A percentile compares a stretch with the other conserved stretches of the same genome.
These are phyloP conservation scores for Poecilia velifera DNA, from an alignment of 2,797 vertebrate genomes.

Conservation along the genomic window DNA sequence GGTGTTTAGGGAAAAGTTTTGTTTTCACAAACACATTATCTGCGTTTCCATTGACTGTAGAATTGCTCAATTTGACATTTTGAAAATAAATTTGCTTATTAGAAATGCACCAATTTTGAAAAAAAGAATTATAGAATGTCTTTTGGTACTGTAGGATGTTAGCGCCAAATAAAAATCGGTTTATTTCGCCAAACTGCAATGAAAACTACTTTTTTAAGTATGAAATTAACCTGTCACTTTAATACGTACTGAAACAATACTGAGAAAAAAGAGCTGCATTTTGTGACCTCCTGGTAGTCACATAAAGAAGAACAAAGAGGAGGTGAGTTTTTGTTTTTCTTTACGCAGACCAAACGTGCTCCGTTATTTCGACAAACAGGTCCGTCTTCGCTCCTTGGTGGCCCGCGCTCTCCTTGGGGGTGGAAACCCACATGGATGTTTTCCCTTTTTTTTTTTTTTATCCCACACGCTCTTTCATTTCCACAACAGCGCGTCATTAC, in stretches of 20 bases:
- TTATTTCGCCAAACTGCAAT: too few species aligned
- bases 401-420: conserved; percentile 56
- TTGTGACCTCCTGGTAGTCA: conserved; percentile 6
- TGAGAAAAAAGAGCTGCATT: background rate
- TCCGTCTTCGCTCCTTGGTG: conserved; percentile 58
- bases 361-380: conserved; percentile 73
- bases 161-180: too few species aligned
- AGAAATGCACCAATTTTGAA: background rate
- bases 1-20: background rate
- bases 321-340: conserved; percentile 30
- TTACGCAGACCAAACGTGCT: conserved; percentile 45
- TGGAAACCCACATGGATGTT: conserved; percentile 62
- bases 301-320: conserved; percentile 21
- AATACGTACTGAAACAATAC: too few species aligned
- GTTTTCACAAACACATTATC: background rate
- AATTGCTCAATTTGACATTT: background rate
- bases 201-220: background rate
- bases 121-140: too few species aligned
- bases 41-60: too few species aligned
- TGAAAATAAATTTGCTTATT: background rate
- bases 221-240: background rate
- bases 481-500: conserved; percentile 79
- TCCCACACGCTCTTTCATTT: conserved; percentile 80
- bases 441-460: conserved; percentile 41
- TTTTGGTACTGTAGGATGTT: too few species aligned